Evolutionary conservation across 2,113 vertebrate genomes (phyloP), one percentile per base, ranked within the genome.

Genomic region (Pongo pygmaeus): DNA sequence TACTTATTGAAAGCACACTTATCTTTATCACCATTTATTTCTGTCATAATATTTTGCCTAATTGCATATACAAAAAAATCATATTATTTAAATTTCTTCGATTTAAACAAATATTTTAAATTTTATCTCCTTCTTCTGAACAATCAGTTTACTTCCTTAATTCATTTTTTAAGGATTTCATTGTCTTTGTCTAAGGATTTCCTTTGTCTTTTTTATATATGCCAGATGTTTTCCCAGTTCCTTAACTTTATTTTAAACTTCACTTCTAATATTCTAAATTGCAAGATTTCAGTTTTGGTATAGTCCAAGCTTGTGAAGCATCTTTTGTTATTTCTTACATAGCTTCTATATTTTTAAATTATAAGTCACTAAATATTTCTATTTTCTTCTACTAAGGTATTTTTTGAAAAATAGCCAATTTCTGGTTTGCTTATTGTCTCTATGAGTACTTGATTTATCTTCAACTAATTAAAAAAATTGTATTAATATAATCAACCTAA

Each of bases 51-150:
- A 88, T 48, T 91, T 80, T n/a, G 32, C 27, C 69, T 85, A 79
- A 48, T 22, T 43, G 5, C 14, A 64, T 52, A 30, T 50, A 13
- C 6, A 85, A 88, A 20, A 50, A 61, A 22, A 81, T 38, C 59
- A 2, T 9, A 83, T 25, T 69, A 69, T 57, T 88, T 22, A 32
- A 81, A 64, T 64, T 91, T 78, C 1, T 89, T 75, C 80, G 5
- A 94, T 77, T 85, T 85, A 80, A 92, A 88, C 1, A 84, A 46
- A n/a, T 81, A 61, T 52, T 84, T 96, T 48, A 85, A 84, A 89
- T 61, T 86, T 87, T 93, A 32, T 75, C 77, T 81, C 3, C 4
- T 35, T 92, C 40, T 27, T 89, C 8, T 50, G 32, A 93, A 81
- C 16, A 43, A 43, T 43, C 43, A 93, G 12, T 59, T 79, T 84